Conservation (phyloP, 2,113 vertebrate species). For the Opisthocomus hoazin region DNA sequence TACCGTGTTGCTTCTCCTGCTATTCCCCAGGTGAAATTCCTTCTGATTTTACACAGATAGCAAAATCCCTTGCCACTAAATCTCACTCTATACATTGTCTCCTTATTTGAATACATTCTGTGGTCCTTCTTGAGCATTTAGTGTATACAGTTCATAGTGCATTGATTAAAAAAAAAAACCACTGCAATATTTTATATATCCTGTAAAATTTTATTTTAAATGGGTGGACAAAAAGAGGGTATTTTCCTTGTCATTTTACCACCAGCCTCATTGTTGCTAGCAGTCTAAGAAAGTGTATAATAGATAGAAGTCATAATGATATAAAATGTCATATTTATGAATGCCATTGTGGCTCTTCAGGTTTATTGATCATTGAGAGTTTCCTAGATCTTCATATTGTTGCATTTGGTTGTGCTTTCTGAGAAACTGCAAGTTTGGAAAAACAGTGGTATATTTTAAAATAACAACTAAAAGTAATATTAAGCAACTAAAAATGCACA, state of each 20-base stretch:
- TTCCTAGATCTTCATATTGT: neutral
- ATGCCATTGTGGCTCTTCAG: neutral
- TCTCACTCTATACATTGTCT: neutral
- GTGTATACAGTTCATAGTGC: neutral
- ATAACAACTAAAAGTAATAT: neutral
- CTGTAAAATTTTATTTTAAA: neutral
- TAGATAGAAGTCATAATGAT: neutral
- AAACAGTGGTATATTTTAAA: neutral
- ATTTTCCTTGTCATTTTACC: neutral
- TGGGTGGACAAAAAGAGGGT: neutral
- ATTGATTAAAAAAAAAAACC: neutral
- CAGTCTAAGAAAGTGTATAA: neutral
- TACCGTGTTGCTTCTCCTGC: neutral
- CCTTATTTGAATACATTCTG: neutral
- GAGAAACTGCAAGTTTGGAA: neutral
- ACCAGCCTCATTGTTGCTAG: neutral
- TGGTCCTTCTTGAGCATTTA: neutral
- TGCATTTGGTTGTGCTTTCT: neutral
- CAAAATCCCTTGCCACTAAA: neutral
- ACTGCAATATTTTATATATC: neutral
- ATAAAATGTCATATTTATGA: neutral
- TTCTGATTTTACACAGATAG: neutral
- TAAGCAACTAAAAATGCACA: neutral
- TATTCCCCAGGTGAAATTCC: neutral
- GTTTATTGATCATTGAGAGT: neutral